Base-by-base conservation (phyloP, 2,113 vertebrate genomes). In the Microcebus tavaratra region DNA sequence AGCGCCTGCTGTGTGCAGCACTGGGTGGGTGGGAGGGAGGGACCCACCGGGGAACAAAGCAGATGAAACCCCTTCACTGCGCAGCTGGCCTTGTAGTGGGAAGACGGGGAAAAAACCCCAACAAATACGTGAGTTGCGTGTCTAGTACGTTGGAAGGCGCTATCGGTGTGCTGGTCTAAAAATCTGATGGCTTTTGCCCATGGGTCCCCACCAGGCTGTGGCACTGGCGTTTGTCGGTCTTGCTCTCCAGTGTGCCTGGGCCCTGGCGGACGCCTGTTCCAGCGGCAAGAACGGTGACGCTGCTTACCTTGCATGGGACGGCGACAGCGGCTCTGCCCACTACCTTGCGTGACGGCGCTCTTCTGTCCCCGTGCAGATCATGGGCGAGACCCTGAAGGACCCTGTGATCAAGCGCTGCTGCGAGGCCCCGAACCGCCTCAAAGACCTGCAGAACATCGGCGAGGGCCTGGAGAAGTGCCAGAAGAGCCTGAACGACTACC, bases 401-500 rank as follows among this genome's bases (percentile, higher is more conserved):
- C 99, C 99, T 0, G 98, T 98, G 82, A 99, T 99, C 91, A 99
- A 99, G 98, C 98, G 91, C 0, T 99, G 98, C 97, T 99, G 99
- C 48, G 99, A 99, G 97, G 98, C 98, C 82, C 98, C 99, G 0
- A 99, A 99, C 97, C 99, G 99, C 6, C 98, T 99, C 1, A 87
- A 76, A 1, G 99, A 99, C n/a, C 98, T 99, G 53, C 98, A 98
- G 90, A 98, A 98, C 57, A 98, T 99, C 83, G 99, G 99, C 0
- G 97, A 99, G 0, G 99, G 99, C 55, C 98, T 99, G 39, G 99
- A 99, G 97, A 99, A 98, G 72, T 99, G 99, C 97, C 99, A 99
- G 99, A 99, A 99, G 97, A 99, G 99, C 96, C 98, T 99, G 18
- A 99, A 99, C 7, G 99, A 99, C 97, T 99, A 99, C 98, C 97